Evolutionary conservation across 2,888 invertebrate genomes (phyloP).

Genomic region (Eupithecia centaureata): DNA sequence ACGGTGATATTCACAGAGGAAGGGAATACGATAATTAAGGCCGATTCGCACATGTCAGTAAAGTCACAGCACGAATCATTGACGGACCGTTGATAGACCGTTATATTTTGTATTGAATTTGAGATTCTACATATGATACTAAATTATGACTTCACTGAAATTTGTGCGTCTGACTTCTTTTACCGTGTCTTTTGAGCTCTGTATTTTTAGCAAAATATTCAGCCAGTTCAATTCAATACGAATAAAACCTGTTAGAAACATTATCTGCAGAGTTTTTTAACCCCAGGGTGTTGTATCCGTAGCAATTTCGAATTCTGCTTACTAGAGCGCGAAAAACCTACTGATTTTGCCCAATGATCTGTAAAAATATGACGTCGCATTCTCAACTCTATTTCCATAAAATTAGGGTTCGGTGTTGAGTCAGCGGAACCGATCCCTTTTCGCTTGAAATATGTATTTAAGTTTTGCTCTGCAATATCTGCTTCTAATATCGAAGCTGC

Average conservation of each 20-base stretch:
- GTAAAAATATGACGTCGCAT: slow-evolving; percentile 4
- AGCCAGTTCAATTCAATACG: not conserved
- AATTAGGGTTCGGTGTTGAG: slow-evolving; percentile 22
- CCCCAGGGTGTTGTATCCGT: slow-evolving; percentile 1
- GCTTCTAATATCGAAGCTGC: slow-evolving; percentile 22
- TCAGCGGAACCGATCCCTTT: slow-evolving; percentile 19
- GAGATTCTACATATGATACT: no score
- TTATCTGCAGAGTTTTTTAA: not conserved
- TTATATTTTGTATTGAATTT: no score
- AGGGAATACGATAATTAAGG: no score
- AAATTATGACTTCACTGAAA: no score
- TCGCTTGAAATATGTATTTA: slow-evolving; percentile 30
- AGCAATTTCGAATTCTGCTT: not conserved
- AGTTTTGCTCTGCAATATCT: slow-evolving; percentile 29
- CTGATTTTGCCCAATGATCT: slow-evolving; percentile 13
- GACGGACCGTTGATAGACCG: no score
- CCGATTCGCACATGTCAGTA: no score
- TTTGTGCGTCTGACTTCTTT: no score
- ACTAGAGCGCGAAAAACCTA: slow-evolving; percentile 15
- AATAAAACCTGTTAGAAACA: not conserved
- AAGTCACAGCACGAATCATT: no score
- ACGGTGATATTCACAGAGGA: no score
- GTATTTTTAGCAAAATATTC: not conserved
- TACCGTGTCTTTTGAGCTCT: no score
- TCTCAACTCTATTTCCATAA: slow-evolving; percentile 13